Percentiles rank a stretch among this genome's conserved stretches.
These are phyloP conservation scores for Malaclemys terrapin DNA, from an alignment of 2,113 vertebrate species.

Conservation along the genomic window DNA sequence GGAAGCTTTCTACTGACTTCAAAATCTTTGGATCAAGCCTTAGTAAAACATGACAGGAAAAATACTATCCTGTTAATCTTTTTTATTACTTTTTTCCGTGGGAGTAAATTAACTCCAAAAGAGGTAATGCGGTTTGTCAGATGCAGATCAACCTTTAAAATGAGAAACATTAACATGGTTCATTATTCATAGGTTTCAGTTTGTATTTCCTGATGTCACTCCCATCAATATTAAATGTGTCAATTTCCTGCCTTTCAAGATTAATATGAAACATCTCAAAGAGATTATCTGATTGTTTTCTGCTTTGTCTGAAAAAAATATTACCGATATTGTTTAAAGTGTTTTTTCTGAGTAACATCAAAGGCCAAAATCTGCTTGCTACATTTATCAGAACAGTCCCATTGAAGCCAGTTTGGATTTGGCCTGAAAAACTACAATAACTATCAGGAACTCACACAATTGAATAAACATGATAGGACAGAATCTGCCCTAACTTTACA, in stretches of 20 bases:
- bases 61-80: background rate
- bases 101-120: background rate
- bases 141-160: constrained; percentile 39
- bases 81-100: background rate
- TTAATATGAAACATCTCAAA: constrained; percentile 67
- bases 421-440: background rate
- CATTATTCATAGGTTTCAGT: constrained; percentile 60
- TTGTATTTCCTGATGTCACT: constrained; percentile 43
- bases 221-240: constrained; percentile 60
- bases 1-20: background rate
- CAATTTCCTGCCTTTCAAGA: constrained; percentile 72
- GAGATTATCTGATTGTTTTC: constrained; percentile 52
- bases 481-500: background rate
- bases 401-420: background rate
- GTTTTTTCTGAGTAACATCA: constrained; percentile 53
- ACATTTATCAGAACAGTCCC: background rate
- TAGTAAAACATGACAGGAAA: background rate
- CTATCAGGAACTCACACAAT: background rate
- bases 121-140: constrained; percentile 42
- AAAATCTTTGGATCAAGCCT: background rate
- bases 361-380: background rate
- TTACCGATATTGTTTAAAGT: background rate
- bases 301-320: constrained; percentile 41
- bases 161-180: constrained; percentile 39
- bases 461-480: background rate